Base-by-base conservation (phyloP, 1,140 invertebrate genomes). In the Platyscapa corneri region DNA sequence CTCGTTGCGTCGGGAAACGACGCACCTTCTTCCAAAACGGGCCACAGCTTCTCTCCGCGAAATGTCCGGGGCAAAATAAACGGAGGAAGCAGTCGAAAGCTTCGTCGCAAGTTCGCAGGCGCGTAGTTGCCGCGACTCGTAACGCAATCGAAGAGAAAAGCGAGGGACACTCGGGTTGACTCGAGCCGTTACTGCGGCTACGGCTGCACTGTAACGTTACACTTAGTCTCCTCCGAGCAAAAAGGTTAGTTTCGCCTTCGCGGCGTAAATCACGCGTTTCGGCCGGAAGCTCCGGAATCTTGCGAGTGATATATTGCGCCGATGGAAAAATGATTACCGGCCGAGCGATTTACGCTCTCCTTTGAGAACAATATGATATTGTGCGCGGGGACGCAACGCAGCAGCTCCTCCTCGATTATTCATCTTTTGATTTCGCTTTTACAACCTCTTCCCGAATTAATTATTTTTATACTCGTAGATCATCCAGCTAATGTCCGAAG, bases 331-430 rank as follows among this genome's bases (percentile, higher is more conserved):
- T 81, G 56, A 85, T 85, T 85, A 37, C 37, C 12, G 27, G 64
- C 37, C 32, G 8, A n/a, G 39, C 70, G 78, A 76, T 81, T 81
- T 81, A 65, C 70, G 6, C 53, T 32, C 10, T 75, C 81, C 81
- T 85, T 53, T 32, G 5, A n/a, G 78, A 76, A 85, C 30, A 80
- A 46, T 23, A 37, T 74, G 65, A 84, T n/a, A 74, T 84, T 65
- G 81, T 39, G 78, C 46, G 23, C 30, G 60, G n/a, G 75, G 37
- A 56, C 70, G 14, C 37, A 79, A 37, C 76, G 37, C n/a, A 53
- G 42, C 39, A n/a, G n/a, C n/a, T n/a, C n/a, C n/a, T 76, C 60
- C 46, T 84, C 80, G 79, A 84, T 84, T 84, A 80, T 80, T 85
- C 53, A n/a, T 23, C 65, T 60, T 27, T 42, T 42, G 18, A 53